Evolutionary conservation across 2,888 invertebrate genomes (phyloP).

Genomic region (Ganaspis brasiliensis): DNA sequence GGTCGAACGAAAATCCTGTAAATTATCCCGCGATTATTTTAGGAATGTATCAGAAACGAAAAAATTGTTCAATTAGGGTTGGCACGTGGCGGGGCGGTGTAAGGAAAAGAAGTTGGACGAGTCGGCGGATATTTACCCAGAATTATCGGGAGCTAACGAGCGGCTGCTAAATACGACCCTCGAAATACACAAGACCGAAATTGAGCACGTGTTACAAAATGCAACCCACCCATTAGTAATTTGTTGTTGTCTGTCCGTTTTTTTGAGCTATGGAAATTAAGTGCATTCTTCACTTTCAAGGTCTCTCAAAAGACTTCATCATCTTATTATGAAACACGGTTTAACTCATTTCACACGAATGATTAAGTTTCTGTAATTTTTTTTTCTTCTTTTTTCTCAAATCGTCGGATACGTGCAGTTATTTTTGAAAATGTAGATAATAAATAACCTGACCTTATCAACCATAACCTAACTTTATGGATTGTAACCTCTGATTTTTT

Average conservation of each 20-base stretch:
- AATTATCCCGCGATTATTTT: background rate
- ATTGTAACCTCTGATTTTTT: too few species aligned
- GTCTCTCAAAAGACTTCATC: background rate
- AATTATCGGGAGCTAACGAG: constrained; percentile 73
- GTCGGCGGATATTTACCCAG: constrained; percentile 63
- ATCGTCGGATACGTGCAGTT: too few species aligned
- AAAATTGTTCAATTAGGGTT: constrained; percentile 44
- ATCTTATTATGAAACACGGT: constrained; percentile 25
- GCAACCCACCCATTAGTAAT: constrained; percentile 45
- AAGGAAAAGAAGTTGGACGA: constrained; percentile 53
- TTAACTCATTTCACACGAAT: background rate
- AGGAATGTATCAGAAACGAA: background rate
- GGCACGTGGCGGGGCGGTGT: constrained; percentile 57
- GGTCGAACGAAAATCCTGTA: too few species aligned
- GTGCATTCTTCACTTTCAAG: constrained; percentile 11
- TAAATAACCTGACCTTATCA: too few species aligned
- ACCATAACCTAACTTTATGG: too few species aligned
- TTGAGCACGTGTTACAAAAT: constrained; percentile 55
- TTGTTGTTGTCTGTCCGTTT: constrained; percentile 27
- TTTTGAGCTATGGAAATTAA: constrained; percentile 24
- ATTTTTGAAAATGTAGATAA: constrained; percentile 2
- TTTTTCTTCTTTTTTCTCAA: background rate
- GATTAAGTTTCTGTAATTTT: background rate
- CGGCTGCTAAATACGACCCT: constrained; percentile 57
- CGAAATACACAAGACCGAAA: constrained; percentile 36